Base-by-base conservation (phyloP, 1,140 invertebrate species). In the Maniola jurtina region DNA sequence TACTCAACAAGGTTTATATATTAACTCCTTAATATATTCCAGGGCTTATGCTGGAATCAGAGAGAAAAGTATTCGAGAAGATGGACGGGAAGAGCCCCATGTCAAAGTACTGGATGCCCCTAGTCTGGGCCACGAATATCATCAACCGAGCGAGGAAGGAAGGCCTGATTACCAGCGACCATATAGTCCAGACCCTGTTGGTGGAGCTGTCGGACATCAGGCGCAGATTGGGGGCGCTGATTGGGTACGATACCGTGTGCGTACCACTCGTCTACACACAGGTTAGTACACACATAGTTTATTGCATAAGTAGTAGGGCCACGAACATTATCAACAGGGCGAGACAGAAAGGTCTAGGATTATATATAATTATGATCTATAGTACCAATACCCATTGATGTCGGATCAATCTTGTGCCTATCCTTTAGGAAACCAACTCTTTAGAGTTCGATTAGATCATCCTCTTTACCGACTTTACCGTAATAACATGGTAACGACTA, bases 231-330 rank as follows among this genome's bases (percentile, higher is more conserved):
- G 96, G 96, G 64, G 94, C 95, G 56, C 92, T 97, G 5, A 97
- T 97, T 73, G 96, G 96, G 57, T 99, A 99, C 86, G 98, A 99
- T 91, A 99, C 97, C 78, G 97, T 99, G 74, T 98, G 96, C 83
- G 97, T 99, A 68, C 98, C 98, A 48, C 93, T 99, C 34, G 98
- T 99, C 64, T 99, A 99, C 88, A 99, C 98, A 61, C 98, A 99
- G 96, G 98, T 79, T 54, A 76, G 79, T 54, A n/a, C n/a, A n/a
- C n/a, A n/a, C n/a, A n/a, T n/a, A 75, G 79, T 50, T 57, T 6
- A 14, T 64, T 61, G 33, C 16, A 48, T 25, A 25, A 25, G n/a
- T n/a, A n/a, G n/a, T n/a, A n/a, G n/a, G n/a, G n/a, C n/a, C n/a
- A n/a, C n/a, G n/a, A n/a, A n/a, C n/a, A n/a, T n/a, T n/a, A n/a